These are phyloP conservation scores for Lepus townsendii DNA, from an alignment of 2,797 vertebrate genomes.

Conservation along the genomic window DNA sequence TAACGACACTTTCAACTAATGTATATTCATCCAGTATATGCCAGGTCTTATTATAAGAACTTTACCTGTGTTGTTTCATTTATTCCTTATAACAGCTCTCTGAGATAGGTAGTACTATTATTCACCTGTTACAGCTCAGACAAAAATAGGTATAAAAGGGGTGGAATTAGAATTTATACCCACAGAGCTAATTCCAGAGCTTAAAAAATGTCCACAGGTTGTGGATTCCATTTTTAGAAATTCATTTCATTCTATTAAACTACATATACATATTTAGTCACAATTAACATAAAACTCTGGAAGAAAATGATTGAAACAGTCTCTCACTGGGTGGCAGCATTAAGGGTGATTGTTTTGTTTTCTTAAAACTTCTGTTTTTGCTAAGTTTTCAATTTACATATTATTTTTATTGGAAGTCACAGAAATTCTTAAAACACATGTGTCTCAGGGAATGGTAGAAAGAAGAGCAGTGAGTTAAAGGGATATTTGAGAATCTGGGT, in stretches of 20 bases:
- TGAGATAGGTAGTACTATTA: neutral
- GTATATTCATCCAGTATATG: neutral
- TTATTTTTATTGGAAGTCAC: neutral
- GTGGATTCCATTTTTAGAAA: conserved; percentile 16
- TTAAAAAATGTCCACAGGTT: neutral
- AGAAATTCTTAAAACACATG: neutral
- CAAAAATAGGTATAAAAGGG: neutral
- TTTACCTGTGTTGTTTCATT: neutral
- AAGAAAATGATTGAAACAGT: conserved; percentile 15
- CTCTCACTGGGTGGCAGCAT: conserved; percentile 12
- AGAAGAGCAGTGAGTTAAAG: neutral
- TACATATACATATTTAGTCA: neutral
- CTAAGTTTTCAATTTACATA: conserved; percentile 36
- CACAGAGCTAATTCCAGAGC: neutral
- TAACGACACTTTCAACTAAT: neutral
- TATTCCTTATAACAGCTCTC: neutral
- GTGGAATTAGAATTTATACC: neutral
- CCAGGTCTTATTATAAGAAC: neutral
- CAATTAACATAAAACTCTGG: conserved; percentile 26
- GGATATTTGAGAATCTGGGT: neutral
- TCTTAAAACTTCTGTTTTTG: conserved; percentile 50
- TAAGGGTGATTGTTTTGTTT: neutral
- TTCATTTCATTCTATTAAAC: conserved; percentile 56
- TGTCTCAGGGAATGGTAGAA: neutral
- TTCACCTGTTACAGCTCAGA: neutral